Conservation (phyloP, 2,113 vertebrate species). For the Hydropotes inermis region DNA sequence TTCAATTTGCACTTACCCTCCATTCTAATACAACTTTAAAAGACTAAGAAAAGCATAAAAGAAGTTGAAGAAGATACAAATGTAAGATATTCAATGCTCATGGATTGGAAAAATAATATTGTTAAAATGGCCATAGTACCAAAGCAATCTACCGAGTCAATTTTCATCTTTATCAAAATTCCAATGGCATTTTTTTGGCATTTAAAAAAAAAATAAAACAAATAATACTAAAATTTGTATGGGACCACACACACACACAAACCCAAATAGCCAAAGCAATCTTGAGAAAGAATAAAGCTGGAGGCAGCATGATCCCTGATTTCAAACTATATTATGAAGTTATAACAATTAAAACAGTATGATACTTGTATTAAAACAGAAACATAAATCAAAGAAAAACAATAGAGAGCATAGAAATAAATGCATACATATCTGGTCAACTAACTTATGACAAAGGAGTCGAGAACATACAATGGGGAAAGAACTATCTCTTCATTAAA, state of each 20-base stretch:
- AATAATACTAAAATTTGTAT: neutral
- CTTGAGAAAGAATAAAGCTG: neutral
- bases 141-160: neutral
- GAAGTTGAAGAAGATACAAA: neutral
- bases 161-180: neutral
- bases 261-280: neutral
- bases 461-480: neutral
- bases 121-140: neutral
- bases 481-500: neutral
- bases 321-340: neutral
- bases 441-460: neutral
- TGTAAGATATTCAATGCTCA: neutral
- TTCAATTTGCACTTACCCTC: neutral
- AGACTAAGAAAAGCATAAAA: neutral
- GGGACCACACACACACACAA: neutral
- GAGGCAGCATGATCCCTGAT: neutral
- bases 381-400: neutral
- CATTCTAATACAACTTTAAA: constrained; percentile 4
- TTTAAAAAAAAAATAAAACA: neutral
- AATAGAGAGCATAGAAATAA: neutral
- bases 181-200: neutral
- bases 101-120: neutral
- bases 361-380: neutral
- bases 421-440: neutral
- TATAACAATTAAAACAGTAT: neutral